Evolutionary conservation across 2,888 invertebrate species (phyloP), one percentile per base, ranked within the genome.

Genomic region (Dasysyrphus tricinctus): DNA sequence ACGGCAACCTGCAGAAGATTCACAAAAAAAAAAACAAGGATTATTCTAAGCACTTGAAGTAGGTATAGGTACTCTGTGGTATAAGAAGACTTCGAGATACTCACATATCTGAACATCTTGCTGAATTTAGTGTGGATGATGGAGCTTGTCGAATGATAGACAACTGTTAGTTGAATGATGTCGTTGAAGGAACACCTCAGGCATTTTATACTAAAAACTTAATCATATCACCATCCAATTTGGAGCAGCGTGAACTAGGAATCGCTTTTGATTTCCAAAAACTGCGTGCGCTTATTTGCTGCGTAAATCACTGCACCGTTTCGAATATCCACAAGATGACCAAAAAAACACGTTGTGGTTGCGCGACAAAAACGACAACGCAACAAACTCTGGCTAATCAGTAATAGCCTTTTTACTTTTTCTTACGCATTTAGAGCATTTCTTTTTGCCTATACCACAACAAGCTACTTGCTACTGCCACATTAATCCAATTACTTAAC

Each of bases 41-140:
- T 24, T 16, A 11, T 59, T 39, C n/a, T 44, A 47, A 69, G 9
- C 77, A 56, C 57, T 51, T n/a, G 12, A 51, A n/a, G n/a, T n/a
- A n/a, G n/a, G n/a, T n/a, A n/a, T n/a, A n/a, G 14, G 14, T 4
- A 2, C 32, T 44, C 16, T n/a, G 5, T 39, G 12, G 1, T n/a
- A n/a, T n/a, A n/a, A 42, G 6, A 14, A 42, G 11, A 2, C 11
- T 44, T 44, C n/a, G 47, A 3, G 9, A 67, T 77, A 88, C 90
- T 89, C 81, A 90, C 90, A 88, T 83, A 84, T 88, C 88, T 89
- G 76, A 88, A 88, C 90, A 90, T 90, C 74, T 87, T 88, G 57
- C 72, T 81, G 32, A 59, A 67, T 75, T 77, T 69, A 47, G 32
- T 77, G 32, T 44, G 49, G 57, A 56, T 75, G 75, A 73, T 72